Evolutionary conservation across 2,113 vertebrate species (phyloP), one percentile per base, ranked within the genome.

Genomic region (Theropithecus gelada): DNA sequence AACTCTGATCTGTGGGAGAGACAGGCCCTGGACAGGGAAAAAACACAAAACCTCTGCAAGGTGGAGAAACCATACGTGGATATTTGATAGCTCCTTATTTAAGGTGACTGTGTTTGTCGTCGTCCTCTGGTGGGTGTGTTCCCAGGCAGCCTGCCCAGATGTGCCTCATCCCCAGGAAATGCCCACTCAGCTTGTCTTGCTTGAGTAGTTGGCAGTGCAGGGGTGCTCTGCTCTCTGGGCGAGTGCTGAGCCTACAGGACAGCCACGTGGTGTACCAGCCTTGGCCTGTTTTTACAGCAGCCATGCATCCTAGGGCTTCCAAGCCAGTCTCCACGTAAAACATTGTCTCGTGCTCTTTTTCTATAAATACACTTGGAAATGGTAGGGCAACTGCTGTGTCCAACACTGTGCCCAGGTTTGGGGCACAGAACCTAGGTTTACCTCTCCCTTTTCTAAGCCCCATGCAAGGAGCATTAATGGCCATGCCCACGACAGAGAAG

Each of bases 221-320:
- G 22, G 27, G 35, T 32, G 13, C 61, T 32, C 43, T 94, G 66
- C 73, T 92, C 35, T 66, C 61, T 75, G 76, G 25, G 50, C 2
- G 0, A 23, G 35, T 20, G 30, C 66, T 25, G 25, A 88, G n/a
- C 52, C n/a, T 27, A 11, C 40, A 82, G 50, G 72, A 27, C 35
- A 25, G 59, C 52, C 27, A 10, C 0, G 0, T 27, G 23, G 22
- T 13, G 25, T 38, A 35, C 25, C 11, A 0, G 0, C 73, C 80
- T 43, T 13, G 35, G 55, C 78, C 90, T 16, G 0, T 43, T 2
- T 32, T 73, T 48, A 32, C 12, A 40, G 73, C 52, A 68, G 59
- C 30, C 52, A 2, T 8, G 12, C 40, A 50, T 84, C 35, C 59
- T 20, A 16, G 11, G 45, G 38, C n/a, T 59, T 27, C 86, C 88